Conservation (phyloP, 2,113 vertebrate species). For the Ophiodon elongatus region DNA sequence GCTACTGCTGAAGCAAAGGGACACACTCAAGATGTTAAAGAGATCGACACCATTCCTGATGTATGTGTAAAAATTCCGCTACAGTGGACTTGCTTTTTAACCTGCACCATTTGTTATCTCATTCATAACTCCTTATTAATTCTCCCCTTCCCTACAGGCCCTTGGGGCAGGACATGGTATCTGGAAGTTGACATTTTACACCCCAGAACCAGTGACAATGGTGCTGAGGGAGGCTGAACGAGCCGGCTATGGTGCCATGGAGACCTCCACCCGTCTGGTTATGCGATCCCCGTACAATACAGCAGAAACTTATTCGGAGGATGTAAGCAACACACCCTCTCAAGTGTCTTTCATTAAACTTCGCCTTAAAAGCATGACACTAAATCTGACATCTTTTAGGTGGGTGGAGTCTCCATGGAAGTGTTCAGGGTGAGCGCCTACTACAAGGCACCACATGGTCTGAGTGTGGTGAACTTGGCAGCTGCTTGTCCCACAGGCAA, state of each 20-base stretch:
- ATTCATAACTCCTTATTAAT: neutral
- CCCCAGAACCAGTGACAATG: conserved; percentile 74
- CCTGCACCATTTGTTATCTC: neutral
- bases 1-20: conserved; percentile 15
- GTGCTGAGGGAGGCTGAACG: conserved; percentile 70
- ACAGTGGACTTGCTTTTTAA: neutral
- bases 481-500: conserved; percentile 82
- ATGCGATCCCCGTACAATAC: conserved; percentile 77
- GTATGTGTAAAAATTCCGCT: conserved; percentile 15
- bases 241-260: conserved; percentile 73
- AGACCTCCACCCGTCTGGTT: conserved; percentile 69
- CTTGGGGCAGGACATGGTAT: conserved; percentile 53
- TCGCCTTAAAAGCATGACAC: neutral
- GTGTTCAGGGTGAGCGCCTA: conserved; percentile 83
- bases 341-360: neutral
- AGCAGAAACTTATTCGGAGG: conserved; percentile 74
- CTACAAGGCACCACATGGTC: conserved; percentile 75
- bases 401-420: conserved; percentile 83
- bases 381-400: conserved; percentile 60
- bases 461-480: conserved; percentile 64
- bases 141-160: neutral
- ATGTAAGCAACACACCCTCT: conserved; percentile 63
- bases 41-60: conserved; percentile 28
- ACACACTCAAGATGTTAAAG: neutral
- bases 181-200: conserved; percentile 83